These are phyloP conservation scores for Diachrysia chrysitis DNA, from an alignment of 2,888 invertebrate genomes.

Conservation along the genomic window DNA sequence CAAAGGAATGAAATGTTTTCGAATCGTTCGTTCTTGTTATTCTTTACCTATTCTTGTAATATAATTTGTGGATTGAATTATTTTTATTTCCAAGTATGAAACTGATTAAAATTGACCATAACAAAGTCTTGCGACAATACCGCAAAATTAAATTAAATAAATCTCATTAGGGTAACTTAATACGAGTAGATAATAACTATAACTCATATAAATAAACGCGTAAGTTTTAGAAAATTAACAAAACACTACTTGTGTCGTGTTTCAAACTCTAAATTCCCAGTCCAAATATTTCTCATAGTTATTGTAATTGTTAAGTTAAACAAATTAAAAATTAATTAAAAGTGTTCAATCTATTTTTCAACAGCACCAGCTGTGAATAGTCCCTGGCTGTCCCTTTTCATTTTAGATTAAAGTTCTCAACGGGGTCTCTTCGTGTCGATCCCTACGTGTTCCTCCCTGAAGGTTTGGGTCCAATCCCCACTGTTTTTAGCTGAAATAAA, in stretches of 20 bases:
- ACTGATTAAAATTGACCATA: too few species aligned
- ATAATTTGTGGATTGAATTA: too few species aligned
- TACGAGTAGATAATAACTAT: background rate
- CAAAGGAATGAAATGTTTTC: constrained; percentile 15
- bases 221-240: background rate
- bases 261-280: too few species aligned
- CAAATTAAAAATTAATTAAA: background rate
- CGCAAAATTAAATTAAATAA: background rate
- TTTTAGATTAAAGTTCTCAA: constrained; percentile 1
- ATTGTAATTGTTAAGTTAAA: background rate
- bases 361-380: background rate
- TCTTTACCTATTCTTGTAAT: background rate
- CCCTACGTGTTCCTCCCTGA: background rate
- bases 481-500: background rate
- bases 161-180: background rate
- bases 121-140: too few species aligned
- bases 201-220: background rate
- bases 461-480: too few species aligned
- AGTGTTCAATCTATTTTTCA: background rate
- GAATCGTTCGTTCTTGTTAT: background rate
- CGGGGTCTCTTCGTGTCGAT: constrained; percentile 4
- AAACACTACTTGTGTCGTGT: too few species aligned
- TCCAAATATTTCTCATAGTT: too few species aligned
- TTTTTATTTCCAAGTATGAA: too few species aligned
- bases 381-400: background rate